Evolutionary conservation across 2,113 vertebrate genomes (phyloP).

Genomic region (Glaucomys volans): DNA sequence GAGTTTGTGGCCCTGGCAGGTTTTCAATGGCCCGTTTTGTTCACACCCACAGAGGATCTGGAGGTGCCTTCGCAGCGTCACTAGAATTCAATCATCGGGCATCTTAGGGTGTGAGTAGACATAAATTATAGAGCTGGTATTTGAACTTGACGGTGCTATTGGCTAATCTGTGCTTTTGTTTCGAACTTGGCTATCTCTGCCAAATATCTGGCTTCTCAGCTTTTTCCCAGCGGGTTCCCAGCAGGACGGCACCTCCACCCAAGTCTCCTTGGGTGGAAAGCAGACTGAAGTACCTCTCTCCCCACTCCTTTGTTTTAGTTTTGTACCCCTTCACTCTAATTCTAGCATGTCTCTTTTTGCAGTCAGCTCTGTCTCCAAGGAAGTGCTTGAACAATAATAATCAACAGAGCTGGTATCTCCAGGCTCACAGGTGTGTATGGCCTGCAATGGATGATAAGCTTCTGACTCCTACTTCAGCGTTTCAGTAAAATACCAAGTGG

Average conservation of each 20-base stretch:
- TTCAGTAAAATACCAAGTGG: not conserved
- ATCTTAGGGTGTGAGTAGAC: not conserved
- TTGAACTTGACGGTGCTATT: not conserved
- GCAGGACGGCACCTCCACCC: not conserved
- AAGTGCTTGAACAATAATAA: not conserved
- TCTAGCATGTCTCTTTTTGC: not conserved
- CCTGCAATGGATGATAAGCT: fast-evolving
- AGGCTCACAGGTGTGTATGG: fast-evolving
- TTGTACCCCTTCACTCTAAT: not conserved
- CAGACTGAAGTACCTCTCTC: not conserved
- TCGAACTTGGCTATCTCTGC: not conserved
- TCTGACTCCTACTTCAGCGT: not conserved
- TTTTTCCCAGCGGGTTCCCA: not conserved
- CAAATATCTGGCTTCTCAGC: not conserved
- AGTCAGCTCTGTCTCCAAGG: not conserved
- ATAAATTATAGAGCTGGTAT: not conserved
- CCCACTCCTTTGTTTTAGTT: not conserved
- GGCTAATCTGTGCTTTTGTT: not conserved
- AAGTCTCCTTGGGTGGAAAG: not conserved
- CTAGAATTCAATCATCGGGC: not conserved
- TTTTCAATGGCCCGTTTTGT: conserved; percentile 41
- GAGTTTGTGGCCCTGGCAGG: conserved; percentile 45
- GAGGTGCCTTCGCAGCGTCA: not conserved
- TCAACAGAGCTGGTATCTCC: not conserved
- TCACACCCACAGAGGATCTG: not conserved